Conservation (phyloP, 2,113 vertebrate species). For the Coturnix japonica region DNA sequence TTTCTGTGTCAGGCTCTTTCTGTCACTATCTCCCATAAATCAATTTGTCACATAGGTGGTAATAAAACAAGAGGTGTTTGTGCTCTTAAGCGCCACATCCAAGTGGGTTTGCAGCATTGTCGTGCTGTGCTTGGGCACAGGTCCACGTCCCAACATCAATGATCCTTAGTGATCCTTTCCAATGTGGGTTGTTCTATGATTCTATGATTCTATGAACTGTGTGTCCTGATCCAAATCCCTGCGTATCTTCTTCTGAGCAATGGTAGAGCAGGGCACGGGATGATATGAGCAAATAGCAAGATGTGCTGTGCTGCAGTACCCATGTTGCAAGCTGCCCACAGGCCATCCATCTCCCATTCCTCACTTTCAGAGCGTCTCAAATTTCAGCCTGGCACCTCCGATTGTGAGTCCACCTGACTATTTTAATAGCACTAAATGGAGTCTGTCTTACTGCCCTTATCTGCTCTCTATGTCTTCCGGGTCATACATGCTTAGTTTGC, state of each 20-base stretch:
- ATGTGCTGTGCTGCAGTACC: not conserved
- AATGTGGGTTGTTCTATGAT: no score
- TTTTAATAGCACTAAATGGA: constrained; percentile 72
- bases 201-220: no score
- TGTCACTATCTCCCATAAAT: constrained; percentile 43
- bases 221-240: not conserved
- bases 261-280: not conserved
- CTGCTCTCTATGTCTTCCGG: constrained; percentile 66
- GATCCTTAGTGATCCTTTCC: no score
- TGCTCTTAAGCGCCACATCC: not conserved
- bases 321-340: not conserved
- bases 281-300: not conserved
- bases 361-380: constrained; percentile 40
- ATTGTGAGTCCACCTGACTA: constrained; percentile 57
- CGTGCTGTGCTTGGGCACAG: accelerated
- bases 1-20: constrained; percentile 59
- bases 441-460: constrained; percentile 62
- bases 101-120: not conserved
- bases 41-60: constrained; percentile 50
- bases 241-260: accelerated
- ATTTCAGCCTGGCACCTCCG: constrained; percentile 58
- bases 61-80: constrained; percentile 49
- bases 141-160: not conserved
- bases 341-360: constrained; percentile 50
- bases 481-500: constrained; percentile 72